Percentiles rank a stretch among this genome's conserved stretches.
These are phyloP conservation scores for Epsilonema sp. DNA, from an alignment of 2,888 invertebrate species.

Conservation along the genomic window DNA sequence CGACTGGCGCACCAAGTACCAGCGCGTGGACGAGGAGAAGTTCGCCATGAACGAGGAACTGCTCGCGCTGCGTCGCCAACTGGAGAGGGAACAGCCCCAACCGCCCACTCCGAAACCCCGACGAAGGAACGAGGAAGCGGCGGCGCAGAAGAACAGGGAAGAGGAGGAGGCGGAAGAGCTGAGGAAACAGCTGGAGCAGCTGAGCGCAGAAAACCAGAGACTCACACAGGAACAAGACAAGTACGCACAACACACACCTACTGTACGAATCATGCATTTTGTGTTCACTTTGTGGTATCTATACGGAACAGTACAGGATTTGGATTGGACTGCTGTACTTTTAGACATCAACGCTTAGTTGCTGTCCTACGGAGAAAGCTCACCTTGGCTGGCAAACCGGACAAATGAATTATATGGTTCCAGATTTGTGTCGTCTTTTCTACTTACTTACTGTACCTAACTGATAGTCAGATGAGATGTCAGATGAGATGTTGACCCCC, in stretches of 20 bases:
- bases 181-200: no score
- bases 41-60: neutral
- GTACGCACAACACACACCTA: neutral
- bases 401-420: no score
- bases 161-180: no score
- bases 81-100: neutral
- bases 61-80: neutral
- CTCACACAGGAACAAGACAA: neutral
- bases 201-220: no score
- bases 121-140: neutral
- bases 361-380: neutral
- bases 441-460: no score
- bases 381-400: no score
- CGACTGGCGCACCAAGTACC: neutral
- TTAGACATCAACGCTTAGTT: neutral
- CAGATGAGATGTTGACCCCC: no score
- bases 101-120: no score
- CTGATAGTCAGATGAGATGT: no score
- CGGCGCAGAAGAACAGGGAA: neutral
- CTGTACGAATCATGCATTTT: no score
- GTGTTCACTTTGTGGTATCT: neutral
- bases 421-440: no score
- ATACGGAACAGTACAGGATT: no score
- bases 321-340: neutral
- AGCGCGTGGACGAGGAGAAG: neutral